Conservation (phyloP, 2,888 invertebrate species). For the Leptogaster cylindrica region DNA sequence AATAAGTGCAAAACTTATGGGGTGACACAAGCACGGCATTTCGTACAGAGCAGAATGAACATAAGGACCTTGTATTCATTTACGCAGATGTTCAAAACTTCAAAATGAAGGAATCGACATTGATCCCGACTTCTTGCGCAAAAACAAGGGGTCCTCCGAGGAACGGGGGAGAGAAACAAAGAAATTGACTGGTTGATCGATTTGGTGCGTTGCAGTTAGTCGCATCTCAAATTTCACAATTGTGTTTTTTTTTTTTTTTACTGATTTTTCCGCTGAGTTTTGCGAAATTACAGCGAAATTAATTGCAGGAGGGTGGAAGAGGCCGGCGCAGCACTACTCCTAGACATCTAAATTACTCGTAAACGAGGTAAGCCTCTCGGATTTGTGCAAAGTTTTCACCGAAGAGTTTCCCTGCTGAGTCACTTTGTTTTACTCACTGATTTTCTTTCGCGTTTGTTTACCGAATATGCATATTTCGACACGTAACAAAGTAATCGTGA, state of each 20-base stretch:
- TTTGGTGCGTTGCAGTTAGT: background rate
- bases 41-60: conserved; percentile 18
- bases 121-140: background rate
- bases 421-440: no score
- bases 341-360: conserved; percentile 16
- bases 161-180: conserved; percentile 9
- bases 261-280: conserved; percentile 22
- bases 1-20: background rate
- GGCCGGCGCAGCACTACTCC: background rate
- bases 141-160: background rate
- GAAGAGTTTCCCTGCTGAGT: conserved; percentile 16
- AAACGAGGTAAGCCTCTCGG: conserved; percentile 14
- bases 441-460: conserved; percentile 13
- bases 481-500: conserved; percentile 24
- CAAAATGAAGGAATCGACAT: conserved; percentile 7
- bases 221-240: conserved; percentile 20
- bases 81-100: conserved; percentile 32
- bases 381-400: conserved; percentile 1
- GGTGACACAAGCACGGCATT: conserved; percentile 1
- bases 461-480: background rate
- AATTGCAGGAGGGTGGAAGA: conserved; percentile 10
- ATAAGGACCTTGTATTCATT: conserved; percentile 27
- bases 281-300: conserved; percentile 25
- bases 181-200: conserved; percentile 32
- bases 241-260: background rate